These are phyloP conservation scores for Lepidocolaptes lacrymiger DNA, from an alignment of 2,797 vertebrate genomes.

Conservation along the genomic window DNA sequence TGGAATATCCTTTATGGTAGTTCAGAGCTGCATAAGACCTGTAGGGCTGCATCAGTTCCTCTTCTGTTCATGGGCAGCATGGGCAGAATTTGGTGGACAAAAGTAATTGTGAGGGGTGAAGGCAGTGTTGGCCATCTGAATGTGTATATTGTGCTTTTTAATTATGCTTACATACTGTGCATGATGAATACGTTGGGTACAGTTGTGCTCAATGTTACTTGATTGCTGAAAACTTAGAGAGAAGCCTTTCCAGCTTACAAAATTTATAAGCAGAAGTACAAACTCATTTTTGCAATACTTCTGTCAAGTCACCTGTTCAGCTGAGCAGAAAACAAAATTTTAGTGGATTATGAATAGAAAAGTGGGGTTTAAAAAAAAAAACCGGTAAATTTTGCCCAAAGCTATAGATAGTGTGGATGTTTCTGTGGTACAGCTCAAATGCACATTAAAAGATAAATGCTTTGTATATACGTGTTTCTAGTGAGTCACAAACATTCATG, in stretches of 20 bases:
- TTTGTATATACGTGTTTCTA: neutral
- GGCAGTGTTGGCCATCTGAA: neutral
- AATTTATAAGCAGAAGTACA: neutral
- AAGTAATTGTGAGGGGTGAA: neutral
- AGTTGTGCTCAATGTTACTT: neutral
- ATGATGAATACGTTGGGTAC: neutral
- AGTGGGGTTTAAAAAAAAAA: neutral
- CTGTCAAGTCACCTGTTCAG: neutral
- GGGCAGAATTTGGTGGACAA: neutral
- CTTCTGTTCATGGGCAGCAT: neutral
- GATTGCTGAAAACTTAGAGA: neutral
- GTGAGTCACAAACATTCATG: neutral
- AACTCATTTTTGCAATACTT: neutral
- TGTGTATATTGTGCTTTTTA: neutral
- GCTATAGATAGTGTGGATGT: neutral
- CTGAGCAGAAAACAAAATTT: neutral
- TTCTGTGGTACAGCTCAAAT: neutral
- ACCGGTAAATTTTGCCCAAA: neutral
- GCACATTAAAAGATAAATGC: neutral
- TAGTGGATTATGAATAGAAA: neutral
- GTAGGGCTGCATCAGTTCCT: neutral
- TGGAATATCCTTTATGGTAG: neutral
- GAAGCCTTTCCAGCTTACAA: neutral
- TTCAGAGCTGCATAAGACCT: neutral
- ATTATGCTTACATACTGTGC: neutral